A percentile compares a stretch with the other conserved stretches of the same genome.
These are phyloP conservation scores for Epicampocera succincta DNA, from an alignment of 2,888 invertebrate species.

Conservation along the genomic window DNA sequence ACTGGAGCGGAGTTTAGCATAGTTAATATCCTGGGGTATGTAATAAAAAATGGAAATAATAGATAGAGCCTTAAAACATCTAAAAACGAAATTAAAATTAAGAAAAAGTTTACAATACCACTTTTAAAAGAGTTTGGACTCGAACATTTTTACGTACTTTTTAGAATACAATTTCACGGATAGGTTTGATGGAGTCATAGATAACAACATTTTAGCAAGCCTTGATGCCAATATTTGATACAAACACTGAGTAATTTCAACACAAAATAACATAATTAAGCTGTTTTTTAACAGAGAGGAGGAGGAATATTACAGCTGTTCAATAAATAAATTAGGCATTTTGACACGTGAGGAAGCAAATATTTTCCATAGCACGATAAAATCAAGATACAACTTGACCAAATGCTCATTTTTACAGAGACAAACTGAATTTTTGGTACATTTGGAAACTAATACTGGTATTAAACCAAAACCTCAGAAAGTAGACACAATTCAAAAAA, in stretches of 20 bases:
- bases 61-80: slow-evolving; percentile 5
- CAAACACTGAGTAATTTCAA: slow-evolving; percentile 10
- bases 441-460: slow-evolving; percentile 12
- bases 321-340: slow-evolving; percentile 30
- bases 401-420: too few species aligned
- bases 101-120: slow-evolving; percentile 22
- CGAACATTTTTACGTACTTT: slow-evolving; percentile 38
- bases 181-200: slow-evolving; percentile 53
- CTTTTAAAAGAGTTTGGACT: slow-evolving; percentile 32
- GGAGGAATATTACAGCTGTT: slow-evolving; percentile 6
- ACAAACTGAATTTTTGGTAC: slow-evolving; percentile 32
- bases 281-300: slow-evolving; percentile 15
- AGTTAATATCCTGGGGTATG: slow-evolving; percentile 16
- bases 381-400: too few species aligned
- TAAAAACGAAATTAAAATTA: slow-evolving; percentile 18
- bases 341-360: slow-evolving; percentile 8
- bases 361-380: slow-evolving; percentile 11
- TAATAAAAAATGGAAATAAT: slow-evolving; percentile 11
- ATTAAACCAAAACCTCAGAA: slow-evolving; percentile 42
- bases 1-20: slow-evolving; percentile 20
- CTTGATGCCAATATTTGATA: slow-evolving; percentile 15
- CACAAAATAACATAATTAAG: slow-evolving; percentile 23
- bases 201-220: slow-evolving; percentile 51
- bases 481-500: slow-evolving; percentile 9
- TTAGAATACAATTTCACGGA: slow-evolving; percentile 45